Evolutionary conservation across 2,888 invertebrate genomes (phyloP).

Genomic region (Elegia similella): DNA sequence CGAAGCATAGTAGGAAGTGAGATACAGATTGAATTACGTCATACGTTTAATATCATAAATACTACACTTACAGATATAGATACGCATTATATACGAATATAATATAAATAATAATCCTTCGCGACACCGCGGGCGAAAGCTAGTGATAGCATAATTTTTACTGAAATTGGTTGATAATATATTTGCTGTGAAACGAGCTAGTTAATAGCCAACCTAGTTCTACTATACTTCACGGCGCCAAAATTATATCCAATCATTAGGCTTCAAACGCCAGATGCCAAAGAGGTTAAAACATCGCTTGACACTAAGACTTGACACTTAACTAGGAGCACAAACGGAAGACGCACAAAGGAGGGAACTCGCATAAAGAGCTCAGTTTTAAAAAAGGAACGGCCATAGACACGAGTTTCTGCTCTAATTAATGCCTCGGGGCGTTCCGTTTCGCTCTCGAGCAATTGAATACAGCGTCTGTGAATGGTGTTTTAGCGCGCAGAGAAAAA

Average conservation of each 20-base stretch:
- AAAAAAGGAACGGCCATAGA: conserved; percentile 74
- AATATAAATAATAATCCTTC: too few species aligned
- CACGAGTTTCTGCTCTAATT: conserved; percentile 78
- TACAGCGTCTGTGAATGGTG: conserved; percentile 70
- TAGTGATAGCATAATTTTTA: too few species aligned
- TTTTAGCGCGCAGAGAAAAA: conserved; percentile 68
- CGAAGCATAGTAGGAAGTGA: too few species aligned
- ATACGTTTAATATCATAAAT: too few species aligned
- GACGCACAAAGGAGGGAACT: conserved; percentile 61
- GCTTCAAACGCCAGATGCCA: conserved; percentile 36
- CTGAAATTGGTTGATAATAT: too few species aligned
- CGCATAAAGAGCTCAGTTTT: conserved; percentile 74
- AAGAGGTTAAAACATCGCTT: conserved; percentile 55
- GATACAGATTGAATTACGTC: too few species aligned
- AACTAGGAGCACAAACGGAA: conserved; percentile 53
- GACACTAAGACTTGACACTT: conserved; percentile 66
- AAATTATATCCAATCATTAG: conserved; percentile 24
- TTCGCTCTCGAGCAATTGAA: conserved; percentile 73
- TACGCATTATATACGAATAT: too few species aligned
- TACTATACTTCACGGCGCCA: not conserved
- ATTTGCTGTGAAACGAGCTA: too few species aligned
- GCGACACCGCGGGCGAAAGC: too few species aligned
- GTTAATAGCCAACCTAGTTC: too few species aligned
- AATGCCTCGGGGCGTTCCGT: conserved; percentile 78
- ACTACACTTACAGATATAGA: too few species aligned